Evolutionary conservation across 2,888 invertebrate species (phyloP).

Genomic region (Dryocosmus kuriphilus): DNA sequence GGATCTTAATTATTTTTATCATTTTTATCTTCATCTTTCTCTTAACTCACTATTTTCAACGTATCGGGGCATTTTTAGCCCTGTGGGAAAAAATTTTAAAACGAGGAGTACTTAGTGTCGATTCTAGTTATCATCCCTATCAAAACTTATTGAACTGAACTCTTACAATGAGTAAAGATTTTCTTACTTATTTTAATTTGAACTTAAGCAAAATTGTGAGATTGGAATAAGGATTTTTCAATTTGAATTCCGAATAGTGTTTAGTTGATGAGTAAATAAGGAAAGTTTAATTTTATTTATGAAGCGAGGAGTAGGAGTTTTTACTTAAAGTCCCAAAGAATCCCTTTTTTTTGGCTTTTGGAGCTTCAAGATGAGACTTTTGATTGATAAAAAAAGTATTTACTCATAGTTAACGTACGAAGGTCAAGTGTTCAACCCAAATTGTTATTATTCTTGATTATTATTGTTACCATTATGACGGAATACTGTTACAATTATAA

Average conservation of each 20-base stretch:
- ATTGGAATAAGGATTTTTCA: background rate
- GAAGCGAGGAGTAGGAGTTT: conserved; percentile 34
- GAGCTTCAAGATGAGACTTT: conserved; percentile 47
- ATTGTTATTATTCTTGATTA: conserved; percentile 57
- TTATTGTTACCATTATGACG: conserved; percentile 55
- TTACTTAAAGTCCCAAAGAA: conserved; percentile 37
- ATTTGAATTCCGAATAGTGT: background rate
- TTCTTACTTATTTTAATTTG: background rate
- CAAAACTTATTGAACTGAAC: background rate
- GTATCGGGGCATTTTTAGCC: background rate
- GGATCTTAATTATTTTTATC: background rate
- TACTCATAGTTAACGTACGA: conserved; percentile 36
- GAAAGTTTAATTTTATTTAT: background rate
- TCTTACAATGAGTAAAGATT: background rate
- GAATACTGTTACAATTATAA: conserved; percentile 60
- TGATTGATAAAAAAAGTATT: conserved; percentile 29
- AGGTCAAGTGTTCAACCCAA: conserved; percentile 53
- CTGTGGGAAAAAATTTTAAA: background rate
- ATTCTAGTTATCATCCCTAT: background rate
- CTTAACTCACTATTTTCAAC: background rate
- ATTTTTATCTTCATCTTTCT: background rate
- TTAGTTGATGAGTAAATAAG: conserved; percentile 15
- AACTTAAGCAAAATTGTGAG: background rate
- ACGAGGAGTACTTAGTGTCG: background rate
- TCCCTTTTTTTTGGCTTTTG: conserved; percentile 50